Base-by-base conservation (phyloP, 2,888 invertebrate species). In the Neocrepidodera transversa region DNA sequence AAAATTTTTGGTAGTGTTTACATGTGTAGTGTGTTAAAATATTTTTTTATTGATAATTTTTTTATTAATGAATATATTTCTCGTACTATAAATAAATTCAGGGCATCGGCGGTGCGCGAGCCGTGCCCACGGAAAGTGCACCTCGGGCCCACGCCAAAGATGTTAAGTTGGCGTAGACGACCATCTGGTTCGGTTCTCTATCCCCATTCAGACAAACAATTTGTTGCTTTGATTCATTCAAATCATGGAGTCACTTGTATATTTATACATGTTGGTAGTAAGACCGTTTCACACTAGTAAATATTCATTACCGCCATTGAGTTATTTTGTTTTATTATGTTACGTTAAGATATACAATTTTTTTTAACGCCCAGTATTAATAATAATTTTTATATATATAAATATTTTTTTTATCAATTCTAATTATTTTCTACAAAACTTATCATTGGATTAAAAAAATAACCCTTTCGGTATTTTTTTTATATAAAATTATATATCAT, bases 71-170 rank as follows among this genome's bases (percentile, higher is more conserved):
- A 23, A 23, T 23, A 23, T 6, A 6, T 5, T 42, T 13, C 18
- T 18, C 10, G 42, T 42, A 42, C 20, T 20, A 45, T 45, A 45
- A 45, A 47, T 55, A 40, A 51, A 56, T 40, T 28, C 51, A 35
- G 56, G 55, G 52, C 52, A 56, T 48, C 56, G 43, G 56, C 58
- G 48, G 50, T 30, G 60, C 60, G 60, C 60, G 60, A 56, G 60
- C 60, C 60, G 43, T 52, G 48, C 60, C 60, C 56, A 60, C 60
- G 56, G 45, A 55, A 60, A 60, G 60, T 56, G 60, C 56, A 60
- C 40, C 52, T 45, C 16, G 45, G 16, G 47, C 60, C 60, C 60
- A 60, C 60, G 60, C 60, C 8, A 38, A 40, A 52, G 56, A 42
- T 51, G 60, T 60, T 48, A 60, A 48, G 60, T 60, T 56, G 60